phyloP scores from a whole-genome alignment of 2,888 invertebrate species.

The Acrobasis repandana region DNA sequence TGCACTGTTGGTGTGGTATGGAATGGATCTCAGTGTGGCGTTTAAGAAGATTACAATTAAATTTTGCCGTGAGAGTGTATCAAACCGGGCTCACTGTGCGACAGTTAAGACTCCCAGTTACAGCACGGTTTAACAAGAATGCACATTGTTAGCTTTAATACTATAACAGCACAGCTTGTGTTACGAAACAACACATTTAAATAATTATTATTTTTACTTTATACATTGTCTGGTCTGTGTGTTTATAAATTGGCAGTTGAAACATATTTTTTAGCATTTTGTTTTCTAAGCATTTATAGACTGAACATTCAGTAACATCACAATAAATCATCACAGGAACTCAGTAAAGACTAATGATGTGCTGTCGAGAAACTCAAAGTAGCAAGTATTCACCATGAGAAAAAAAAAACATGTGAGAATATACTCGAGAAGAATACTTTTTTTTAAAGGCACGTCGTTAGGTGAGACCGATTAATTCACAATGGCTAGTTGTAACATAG shows the following conservation, averaged over 20 bases:
- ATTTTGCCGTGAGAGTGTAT: too few species aligned
- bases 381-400: too few species aligned
- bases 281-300: conserved; percentile 55
- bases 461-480: conserved; percentile 38
- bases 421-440: too few species aligned
- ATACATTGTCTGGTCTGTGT: conserved; percentile 38
- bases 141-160: conserved; percentile 77
- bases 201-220: conserved; percentile 37
- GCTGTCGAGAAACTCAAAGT: too few species aligned
- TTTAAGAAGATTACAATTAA: too few species aligned
- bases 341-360: conserved; percentile 30
- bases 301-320: conserved; percentile 60
- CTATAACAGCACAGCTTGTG: conserved; percentile 65
- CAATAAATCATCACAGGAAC: conserved; percentile 66
- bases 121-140: conserved; percentile 58
- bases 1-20: too few species aligned
- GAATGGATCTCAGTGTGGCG: too few species aligned
- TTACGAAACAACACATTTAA: conserved; percentile 45
- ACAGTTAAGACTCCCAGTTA: conserved; percentile 44
- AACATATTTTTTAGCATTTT: conserved; percentile 44
- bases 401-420: too few species aligned
- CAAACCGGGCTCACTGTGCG: too few species aligned
- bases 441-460: too few species aligned
- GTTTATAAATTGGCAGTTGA: conserved; percentile 37
- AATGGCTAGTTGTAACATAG: conserved; percentile 46